phyloP scores from a whole-genome alignment of 2,113 vertebrate genomes.

The Podilymbus podiceps region DNA sequence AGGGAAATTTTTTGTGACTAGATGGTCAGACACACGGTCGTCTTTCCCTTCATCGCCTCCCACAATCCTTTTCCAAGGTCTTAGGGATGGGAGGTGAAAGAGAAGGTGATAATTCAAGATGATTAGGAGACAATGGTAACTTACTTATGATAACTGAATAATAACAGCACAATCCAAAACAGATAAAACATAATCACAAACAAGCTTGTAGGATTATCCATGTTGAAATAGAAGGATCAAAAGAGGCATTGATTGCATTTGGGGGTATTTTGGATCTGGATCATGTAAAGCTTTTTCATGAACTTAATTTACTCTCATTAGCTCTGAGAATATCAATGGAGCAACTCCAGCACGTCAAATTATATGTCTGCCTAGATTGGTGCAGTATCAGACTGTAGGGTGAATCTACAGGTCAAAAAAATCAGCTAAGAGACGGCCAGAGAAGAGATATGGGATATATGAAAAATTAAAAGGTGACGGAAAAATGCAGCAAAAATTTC shows the following conservation, averaged over 20 bases:
- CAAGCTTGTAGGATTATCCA: background rate
- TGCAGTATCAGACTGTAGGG: background rate
- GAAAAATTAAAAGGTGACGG: background rate
- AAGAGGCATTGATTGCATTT: conserved; percentile 6
- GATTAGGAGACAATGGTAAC: background rate
- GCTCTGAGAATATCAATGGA: background rate
- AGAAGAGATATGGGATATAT: background rate
- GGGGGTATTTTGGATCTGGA: background rate
- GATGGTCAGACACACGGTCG: background rate
- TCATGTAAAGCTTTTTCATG: background rate
- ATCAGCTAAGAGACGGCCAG: background rate
- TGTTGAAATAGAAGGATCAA: conserved; percentile 15
- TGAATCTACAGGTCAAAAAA: background rate
- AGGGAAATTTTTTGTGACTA: conserved; percentile 30
- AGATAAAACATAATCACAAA: conserved; percentile 20
- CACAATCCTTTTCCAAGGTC: background rate
- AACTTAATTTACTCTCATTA: conserved; percentile 19
- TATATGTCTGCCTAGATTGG: background rate
- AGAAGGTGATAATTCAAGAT: conserved; percentile 10
- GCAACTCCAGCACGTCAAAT: background rate
- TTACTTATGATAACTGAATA: conserved; percentile 13
- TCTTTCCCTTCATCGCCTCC: background rate
- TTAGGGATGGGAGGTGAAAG: background rate
- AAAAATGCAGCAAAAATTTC: background rate
- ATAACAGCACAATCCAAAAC: background rate